Conservation (phyloP, 1,140 invertebrate species). For the Temnothorax nylanderi region DNA sequence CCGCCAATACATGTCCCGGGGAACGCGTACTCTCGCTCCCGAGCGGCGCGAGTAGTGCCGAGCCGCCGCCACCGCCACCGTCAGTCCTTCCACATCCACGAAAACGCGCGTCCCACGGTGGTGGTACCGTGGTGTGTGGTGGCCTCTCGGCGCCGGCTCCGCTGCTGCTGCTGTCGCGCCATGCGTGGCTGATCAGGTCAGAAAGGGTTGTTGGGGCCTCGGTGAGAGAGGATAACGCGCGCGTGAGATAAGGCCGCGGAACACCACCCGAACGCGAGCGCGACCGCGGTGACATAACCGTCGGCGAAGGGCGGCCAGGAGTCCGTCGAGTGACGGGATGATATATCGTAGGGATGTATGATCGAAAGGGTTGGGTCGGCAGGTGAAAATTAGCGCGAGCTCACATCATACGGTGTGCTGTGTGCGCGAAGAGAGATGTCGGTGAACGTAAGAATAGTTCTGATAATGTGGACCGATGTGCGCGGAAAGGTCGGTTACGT, state of each 20-base stretch:
- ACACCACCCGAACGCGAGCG: not conserved
- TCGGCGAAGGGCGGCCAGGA: not conserved
- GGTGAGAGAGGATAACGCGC: slow-evolving; percentile 10
- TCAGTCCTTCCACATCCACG: slow-evolving; percentile 83
- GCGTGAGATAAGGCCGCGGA: slow-evolving; percentile 29
- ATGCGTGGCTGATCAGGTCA: slow-evolving; percentile 65
- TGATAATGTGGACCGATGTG: slow-evolving; percentile 45
- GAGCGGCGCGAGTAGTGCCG: slow-evolving; percentile 41
- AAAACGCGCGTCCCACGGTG: slow-evolving; percentile 78
- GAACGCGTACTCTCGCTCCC: slow-evolving; percentile 47
- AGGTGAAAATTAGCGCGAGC: slow-evolving; percentile 27
- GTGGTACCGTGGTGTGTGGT: slow-evolving; percentile 65
- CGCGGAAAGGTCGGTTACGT: slow-evolving; percentile 23
- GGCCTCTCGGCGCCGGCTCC: slow-evolving; percentile 67
- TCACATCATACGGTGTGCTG: slow-evolving; percentile 4
- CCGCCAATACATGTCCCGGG: slow-evolving; percentile 82
- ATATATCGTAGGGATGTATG: slow-evolving; percentile 19
- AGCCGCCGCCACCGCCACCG: slow-evolving; percentile 43
- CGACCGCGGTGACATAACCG: not conserved
- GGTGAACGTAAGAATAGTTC: slow-evolving; percentile 43
- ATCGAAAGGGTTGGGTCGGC: not conserved
- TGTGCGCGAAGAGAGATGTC: slow-evolving; percentile 39
- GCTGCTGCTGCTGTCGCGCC: slow-evolving; percentile 68
- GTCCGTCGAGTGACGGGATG: slow-evolving; percentile 25
- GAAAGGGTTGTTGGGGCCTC: slow-evolving; percentile 2